A percentile compares a stretch with the other conserved stretches of the same genome.
These are phyloP conservation scores for Spodoptera picta DNA, from an alignment of 2,888 invertebrate species.

Conservation along the genomic window DNA sequence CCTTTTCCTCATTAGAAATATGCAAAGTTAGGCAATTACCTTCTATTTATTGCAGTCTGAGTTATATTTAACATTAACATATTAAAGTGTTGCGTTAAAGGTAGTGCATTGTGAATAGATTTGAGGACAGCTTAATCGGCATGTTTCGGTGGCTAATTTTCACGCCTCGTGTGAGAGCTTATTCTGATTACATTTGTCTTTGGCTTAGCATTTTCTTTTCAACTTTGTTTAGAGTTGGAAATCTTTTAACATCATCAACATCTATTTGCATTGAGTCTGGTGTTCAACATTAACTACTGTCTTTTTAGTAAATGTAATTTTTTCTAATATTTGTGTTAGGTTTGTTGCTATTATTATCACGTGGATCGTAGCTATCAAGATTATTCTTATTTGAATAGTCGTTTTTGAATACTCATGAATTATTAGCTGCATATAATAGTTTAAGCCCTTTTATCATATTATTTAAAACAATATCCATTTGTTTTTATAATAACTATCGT, in stretches of 20 bases:
- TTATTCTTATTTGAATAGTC: too few relatives aligned
- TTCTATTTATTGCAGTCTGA: conserved; percentile 36
- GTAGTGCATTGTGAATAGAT: conserved; percentile 20
- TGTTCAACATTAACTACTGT: too few relatives aligned
- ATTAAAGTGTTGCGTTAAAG: conserved; percentile 32
- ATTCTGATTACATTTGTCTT: conserved; percentile 13
- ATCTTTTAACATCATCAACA: neutral
- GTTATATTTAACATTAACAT: conserved; percentile 35
- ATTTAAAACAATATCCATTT: neutral
- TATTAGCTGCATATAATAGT: conserved; percentile 3
- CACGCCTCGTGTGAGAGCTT: conserved; percentile 4
- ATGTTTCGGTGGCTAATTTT: conserved; percentile 25
- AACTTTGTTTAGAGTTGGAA: neutral
- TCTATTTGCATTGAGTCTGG: too few relatives aligned
- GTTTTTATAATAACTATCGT: too few relatives aligned
- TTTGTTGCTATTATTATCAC: too few relatives aligned
- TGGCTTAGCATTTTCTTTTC: conserved; percentile 6
- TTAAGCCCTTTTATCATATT: conserved; percentile 23
- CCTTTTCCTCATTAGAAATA: conserved; percentile 38
- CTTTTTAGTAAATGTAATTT: too few relatives aligned
- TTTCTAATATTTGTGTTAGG: too few relatives aligned
- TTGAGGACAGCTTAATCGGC: conserved; percentile 23
- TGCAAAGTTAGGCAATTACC: conserved; percentile 37
- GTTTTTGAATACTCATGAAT: conserved; percentile 2
- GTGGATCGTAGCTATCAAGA: too few relatives aligned